phyloP scores from a whole-genome alignment of 2,113 vertebrate species.

The Panthera uncia region DNA sequence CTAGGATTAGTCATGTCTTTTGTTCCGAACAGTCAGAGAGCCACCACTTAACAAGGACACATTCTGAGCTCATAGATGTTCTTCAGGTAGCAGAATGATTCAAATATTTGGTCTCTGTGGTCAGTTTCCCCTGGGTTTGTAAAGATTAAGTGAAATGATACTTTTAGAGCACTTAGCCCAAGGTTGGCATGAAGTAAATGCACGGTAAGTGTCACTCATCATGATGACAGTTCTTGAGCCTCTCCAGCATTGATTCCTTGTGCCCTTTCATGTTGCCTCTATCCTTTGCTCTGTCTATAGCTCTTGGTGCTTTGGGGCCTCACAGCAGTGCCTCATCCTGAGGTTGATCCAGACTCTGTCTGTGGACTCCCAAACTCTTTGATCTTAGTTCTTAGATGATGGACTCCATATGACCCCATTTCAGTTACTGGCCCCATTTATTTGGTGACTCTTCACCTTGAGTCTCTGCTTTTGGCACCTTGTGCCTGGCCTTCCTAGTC shows the following conservation, averaged over 20 bases:
- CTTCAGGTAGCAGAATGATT: neutral
- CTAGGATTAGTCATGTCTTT: constrained; percentile 55
- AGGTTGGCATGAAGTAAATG: neutral
- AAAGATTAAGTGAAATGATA: neutral
- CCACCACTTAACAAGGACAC: neutral
- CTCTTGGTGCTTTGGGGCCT: neutral
- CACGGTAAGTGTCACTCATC: neutral
- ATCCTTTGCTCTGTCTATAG: neutral
- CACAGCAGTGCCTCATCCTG: neutral
- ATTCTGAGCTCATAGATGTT: neutral
- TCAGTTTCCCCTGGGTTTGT: neutral
- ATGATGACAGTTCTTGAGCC: neutral
- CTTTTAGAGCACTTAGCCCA: neutral
- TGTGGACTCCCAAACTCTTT: neutral
- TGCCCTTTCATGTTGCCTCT: neutral
- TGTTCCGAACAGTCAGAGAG: neutral
- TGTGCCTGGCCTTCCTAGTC: neutral
- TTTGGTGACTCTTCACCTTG: neutral
- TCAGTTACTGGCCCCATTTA: neutral
- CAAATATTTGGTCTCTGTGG: neutral
- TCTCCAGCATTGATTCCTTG: neutral
- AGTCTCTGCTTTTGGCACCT: neutral
- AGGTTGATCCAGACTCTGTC: neutral
- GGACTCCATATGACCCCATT: neutral
- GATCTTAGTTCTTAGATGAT: neutral